Percentiles rank a stretch among this genome's conserved stretches.
phyloP scores from a whole-genome alignment of 2,888 invertebrate genomes.

The Zeuzera pyrina region DNA sequence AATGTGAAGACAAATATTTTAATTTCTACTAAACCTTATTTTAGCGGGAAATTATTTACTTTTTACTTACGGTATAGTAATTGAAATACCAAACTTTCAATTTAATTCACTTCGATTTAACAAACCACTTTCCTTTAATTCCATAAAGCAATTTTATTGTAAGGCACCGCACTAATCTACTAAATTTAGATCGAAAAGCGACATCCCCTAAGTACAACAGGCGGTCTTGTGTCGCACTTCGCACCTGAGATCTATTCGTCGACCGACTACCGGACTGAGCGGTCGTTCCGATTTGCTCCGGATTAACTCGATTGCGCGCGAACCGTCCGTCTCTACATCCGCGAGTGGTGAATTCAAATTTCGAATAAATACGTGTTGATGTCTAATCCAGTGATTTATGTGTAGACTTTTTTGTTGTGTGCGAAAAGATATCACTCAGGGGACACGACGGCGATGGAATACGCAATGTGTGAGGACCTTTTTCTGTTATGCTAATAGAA shows the following conservation, averaged over 20 bases:
- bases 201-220: too few relatives aligned
- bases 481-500: slow-evolving; percentile 33
- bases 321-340: slow-evolving; percentile 16
- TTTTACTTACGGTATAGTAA: too few relatives aligned
- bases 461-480: slow-evolving; percentile 42
- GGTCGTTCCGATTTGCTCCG: slow-evolving; percentile 4
- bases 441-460: slow-evolving; percentile 37
- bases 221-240: too few relatives aligned
- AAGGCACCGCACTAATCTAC: too few relatives aligned
- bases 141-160: too few relatives aligned
- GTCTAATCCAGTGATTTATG: slow-evolving; percentile 47
- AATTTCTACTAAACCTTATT: too few relatives aligned
- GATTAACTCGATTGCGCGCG: slow-evolving; percentile 33
- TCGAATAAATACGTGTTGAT: slow-evolving; percentile 34
- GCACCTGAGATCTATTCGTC: slow-evolving; percentile 1
- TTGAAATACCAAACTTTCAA: too few relatives aligned
- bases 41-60: too few relatives aligned
- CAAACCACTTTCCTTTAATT: too few relatives aligned
- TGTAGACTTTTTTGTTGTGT: slow-evolving; percentile 33
- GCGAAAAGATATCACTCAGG: slow-evolving; percentile 26
- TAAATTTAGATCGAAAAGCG: too few relatives aligned
- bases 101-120: too few relatives aligned
- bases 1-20: too few relatives aligned
- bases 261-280: background rate
- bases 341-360: slow-evolving; percentile 15